Evolutionary conservation across 1,140 invertebrate species (phyloP).

Genomic region (Papilio dardanus): DNA sequence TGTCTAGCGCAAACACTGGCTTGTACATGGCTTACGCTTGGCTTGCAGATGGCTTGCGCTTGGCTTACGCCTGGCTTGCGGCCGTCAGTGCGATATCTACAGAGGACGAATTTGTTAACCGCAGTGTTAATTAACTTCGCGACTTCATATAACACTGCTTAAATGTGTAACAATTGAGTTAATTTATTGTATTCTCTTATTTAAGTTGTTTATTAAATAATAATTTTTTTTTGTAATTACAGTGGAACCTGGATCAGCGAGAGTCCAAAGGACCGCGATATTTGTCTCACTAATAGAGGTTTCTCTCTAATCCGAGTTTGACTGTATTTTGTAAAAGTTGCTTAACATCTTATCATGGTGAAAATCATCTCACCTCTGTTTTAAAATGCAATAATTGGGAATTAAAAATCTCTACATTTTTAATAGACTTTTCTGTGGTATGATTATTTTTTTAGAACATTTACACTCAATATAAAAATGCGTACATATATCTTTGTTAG

Average conservation of each 20-base stretch:
- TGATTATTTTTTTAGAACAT: no score
- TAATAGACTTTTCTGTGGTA: no score
- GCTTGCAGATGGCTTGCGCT: neutral
- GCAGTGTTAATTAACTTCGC: constrained; percentile 19
- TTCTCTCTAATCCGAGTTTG: neutral
- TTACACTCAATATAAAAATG: no score
- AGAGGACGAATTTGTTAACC: constrained; percentile 24
- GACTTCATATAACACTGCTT: neutral
- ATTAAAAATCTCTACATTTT: no score
- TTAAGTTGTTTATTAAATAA: neutral
- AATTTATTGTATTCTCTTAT: neutral
- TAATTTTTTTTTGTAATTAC: neutral
- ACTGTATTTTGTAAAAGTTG: neutral
- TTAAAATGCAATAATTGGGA: no score
- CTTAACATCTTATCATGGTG: no score
- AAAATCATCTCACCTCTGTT: no score
- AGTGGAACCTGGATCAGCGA: neutral
- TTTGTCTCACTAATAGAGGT: no score
- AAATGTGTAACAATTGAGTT: constrained; percentile 6
- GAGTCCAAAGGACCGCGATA: no score
- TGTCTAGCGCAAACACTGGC: constrained; percentile 26
- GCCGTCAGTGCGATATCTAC: neutral
- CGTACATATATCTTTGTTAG: no score
- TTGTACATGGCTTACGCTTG: neutral
- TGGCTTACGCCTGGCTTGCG: neutral